Percentiles rank a stretch among this genome's conserved stretches.
These are phyloP conservation scores for Okapia johnstoni DNA, from an alignment of 2,113 vertebrate genomes.

Conservation along the genomic window DNA sequence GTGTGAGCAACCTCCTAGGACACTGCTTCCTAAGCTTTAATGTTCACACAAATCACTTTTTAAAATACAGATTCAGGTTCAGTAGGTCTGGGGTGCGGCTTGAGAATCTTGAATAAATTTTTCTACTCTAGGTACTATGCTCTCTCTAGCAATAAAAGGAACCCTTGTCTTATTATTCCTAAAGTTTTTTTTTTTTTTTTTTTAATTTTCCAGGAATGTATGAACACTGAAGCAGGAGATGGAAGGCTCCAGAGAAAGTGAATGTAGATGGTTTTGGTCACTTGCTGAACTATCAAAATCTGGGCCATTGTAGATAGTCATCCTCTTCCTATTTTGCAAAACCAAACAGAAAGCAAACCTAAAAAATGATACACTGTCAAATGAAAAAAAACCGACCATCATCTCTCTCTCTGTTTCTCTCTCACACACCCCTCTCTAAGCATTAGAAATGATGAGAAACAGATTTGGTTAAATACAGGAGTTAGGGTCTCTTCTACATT, in stretches of 20 bases:
- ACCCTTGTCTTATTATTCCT: neutral
- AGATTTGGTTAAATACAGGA: neutral
- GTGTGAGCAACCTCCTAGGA: neutral
- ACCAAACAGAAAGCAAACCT: neutral
- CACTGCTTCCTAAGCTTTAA: neutral
- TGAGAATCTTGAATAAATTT: neutral
- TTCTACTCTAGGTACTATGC: neutral
- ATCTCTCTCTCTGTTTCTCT: neutral
- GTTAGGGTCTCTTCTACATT: neutral
- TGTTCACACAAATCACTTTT: neutral
- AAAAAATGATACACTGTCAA: neutral
- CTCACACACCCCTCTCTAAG: neutral
- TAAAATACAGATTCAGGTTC: neutral
- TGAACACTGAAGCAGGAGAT: neutral
- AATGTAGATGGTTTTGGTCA: neutral
- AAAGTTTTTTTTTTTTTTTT: neutral
- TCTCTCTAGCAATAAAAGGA: neutral
- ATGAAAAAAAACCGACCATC: neutral
- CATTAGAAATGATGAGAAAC: slow-evolving; percentile 2
- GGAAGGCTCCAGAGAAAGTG: neutral
- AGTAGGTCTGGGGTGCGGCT: neutral
- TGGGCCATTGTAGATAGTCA: neutral
- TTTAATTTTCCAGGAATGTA: neutral
- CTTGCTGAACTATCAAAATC: neutral
- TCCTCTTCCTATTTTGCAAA: neutral